Base-by-base conservation (phyloP, 1,140 invertebrate species). In the Penaeus indicus region DNA sequence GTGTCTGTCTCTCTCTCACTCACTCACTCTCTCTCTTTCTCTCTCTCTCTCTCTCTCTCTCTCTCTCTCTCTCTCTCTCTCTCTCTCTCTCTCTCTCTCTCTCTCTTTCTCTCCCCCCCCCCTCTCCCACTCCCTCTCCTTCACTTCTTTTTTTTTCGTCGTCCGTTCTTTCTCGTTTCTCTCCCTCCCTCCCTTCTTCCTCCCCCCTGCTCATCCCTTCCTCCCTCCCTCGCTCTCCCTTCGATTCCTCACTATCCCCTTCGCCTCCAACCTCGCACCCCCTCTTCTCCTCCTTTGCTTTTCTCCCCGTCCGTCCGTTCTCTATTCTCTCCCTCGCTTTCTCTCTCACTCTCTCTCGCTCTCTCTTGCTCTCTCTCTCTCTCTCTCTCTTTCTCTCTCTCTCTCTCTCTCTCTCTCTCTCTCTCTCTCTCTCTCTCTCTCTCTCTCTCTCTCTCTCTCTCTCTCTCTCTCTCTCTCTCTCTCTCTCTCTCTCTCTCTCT, bases 271-370 rank as follows among this genome's bases (percentile, higher is more conserved):
- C 27, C 47, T 82, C 80, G 22, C 32, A 22, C 27, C 27, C 27
- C 25, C 63, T 60, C 27, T 25, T 60, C 54, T 7, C n/a, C 25
- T 25, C 19, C 47, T n/a, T 16, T 0, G 1, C 2, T 27, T 63
- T 18, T 25, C 25, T 18, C 61, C 60, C 60, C 80, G 1, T 25
- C 60, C 8, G 3, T 61, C 27, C n/a, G 61, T 27, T 11, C 22
- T 11, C 19, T 21, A 5, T 18, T 21, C 77, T 81, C 19, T 22
- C 54, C 61, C 54, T 54, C 32, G 61, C 42, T 81, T 4, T 54
- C 19, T 38, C 54, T 32, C 32, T 27, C 61, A 4, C 60, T 82
- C 80, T 60, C 80, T 82, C 47, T 82, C 47, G 62, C 47, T 82
- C 27, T 82, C 80, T 60, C 47, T 61, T 16, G 3, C 27, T 69